Percentiles rank a stretch among this genome's conserved stretches.
Evolutionary conservation across 2,113 vertebrate genomes (phyloP).

Genomic region (Condylura cristata): DNA sequence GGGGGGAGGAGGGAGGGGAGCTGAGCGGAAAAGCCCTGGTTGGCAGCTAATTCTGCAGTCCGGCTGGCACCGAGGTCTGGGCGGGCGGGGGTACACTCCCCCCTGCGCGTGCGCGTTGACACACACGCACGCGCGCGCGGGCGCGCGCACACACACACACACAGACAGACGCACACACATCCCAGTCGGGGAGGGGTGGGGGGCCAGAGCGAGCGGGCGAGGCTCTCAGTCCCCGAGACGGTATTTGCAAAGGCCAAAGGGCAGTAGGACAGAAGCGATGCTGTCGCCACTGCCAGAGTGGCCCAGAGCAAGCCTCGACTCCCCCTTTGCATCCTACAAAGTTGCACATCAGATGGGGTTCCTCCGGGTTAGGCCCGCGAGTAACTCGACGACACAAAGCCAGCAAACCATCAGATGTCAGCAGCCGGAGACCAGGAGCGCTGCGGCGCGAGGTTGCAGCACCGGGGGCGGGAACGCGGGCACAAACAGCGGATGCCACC

Average conservation of each 20-base stretch:
- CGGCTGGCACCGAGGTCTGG: not conserved
- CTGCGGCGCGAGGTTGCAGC: not conserved
- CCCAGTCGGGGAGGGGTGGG: not conserved
- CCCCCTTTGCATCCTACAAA: not conserved
- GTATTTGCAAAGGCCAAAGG: not conserved
- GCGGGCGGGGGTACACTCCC: not conserved
- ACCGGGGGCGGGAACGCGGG: not conserved
- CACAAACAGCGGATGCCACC: not conserved
- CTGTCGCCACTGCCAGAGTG: not conserved
- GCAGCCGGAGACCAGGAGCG: not conserved
- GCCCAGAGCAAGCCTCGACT: not conserved
- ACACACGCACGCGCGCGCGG: no score
- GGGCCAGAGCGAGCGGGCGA: not conserved
- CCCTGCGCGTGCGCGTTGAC: not conserved
- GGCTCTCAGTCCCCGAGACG: not conserved
- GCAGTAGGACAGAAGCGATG: not conserved
- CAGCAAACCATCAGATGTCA: not conserved
- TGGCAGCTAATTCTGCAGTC: slow-evolving; percentile 5
- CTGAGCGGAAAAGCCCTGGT: not conserved
- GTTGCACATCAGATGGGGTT: not conserved
- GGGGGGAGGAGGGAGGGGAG: not conserved
- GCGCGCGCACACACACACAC: not conserved
- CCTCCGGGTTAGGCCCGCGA: not conserved
- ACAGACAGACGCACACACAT: no score
- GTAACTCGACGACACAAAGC: slow-evolving; percentile 53